A percentile compares a stretch with the other conserved stretches of the same genome.
phyloP scores from a whole-genome alignment of 2,113 vertebrate species.

The Pterophyllum scalare region DNA sequence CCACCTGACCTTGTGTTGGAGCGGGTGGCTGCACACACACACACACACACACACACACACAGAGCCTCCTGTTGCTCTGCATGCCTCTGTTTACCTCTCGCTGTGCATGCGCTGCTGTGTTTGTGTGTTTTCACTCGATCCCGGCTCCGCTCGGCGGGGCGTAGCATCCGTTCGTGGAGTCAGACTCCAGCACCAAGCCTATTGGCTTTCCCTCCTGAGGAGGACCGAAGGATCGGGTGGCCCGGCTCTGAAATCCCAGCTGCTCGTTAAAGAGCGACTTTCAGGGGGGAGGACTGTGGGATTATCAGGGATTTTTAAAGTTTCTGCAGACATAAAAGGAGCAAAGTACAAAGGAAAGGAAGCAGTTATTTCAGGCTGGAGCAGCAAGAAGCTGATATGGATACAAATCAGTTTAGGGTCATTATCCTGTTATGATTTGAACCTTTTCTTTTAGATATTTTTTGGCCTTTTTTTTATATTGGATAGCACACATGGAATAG shows the following conservation, averaged over 20 bases:
- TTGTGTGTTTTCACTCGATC: neutral
- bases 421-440: no score
- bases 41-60: no score
- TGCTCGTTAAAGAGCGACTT: neutral
- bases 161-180: neutral
- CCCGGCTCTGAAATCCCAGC: neutral
- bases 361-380: neutral
- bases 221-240: neutral
- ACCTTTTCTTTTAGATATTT: no score
- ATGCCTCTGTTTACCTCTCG: neutral
- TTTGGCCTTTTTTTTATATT: no score
- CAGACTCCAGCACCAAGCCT: conserved; percentile 7
- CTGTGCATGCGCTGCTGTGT: neutral
- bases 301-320: neutral
- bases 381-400: neutral
- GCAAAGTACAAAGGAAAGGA: neutral
- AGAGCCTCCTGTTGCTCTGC: neutral
- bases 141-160: neutral
- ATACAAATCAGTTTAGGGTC: neutral
- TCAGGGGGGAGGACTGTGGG: neutral
- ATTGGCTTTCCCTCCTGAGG: neutral
- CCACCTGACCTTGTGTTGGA: conserved; percentile 60
- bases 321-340: neutral
- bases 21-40: conserved; percentile 50
- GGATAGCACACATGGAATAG: no score